Conservation (phyloP, 2,113 vertebrate species). For the Xiphophorus hellerii region DNA sequence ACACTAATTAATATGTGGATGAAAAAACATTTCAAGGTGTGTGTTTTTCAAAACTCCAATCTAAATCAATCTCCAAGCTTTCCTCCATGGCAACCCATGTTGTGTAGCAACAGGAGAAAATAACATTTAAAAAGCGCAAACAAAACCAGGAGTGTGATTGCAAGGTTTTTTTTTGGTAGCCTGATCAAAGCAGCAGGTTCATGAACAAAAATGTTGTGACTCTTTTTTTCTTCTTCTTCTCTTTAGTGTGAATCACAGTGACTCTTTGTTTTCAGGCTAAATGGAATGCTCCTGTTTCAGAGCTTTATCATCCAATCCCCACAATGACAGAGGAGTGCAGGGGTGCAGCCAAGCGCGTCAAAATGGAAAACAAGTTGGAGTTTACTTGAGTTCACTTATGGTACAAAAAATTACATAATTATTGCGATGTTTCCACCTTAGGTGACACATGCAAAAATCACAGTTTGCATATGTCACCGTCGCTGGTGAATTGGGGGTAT, state of each 20-base stretch:
- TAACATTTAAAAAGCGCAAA: not conserved
- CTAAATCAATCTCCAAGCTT: not conserved
- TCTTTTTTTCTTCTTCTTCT: not conserved
- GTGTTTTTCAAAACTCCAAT: not conserved
- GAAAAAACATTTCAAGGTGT: no score
- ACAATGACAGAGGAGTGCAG: slow-evolving; percentile 15
- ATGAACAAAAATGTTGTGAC: not conserved
- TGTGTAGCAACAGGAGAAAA: not conserved
- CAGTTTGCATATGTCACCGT: not conserved
- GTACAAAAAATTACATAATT: slow-evolving; percentile 4
- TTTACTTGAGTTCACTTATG: slow-evolving; percentile 14
- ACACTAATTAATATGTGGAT: no score
- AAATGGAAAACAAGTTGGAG: not conserved
- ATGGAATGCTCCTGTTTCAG: slow-evolving; percentile 13
- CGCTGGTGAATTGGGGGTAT: not conserved
- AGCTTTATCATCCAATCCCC: not conserved
- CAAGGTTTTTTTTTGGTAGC: not conserved
- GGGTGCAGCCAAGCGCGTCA: slow-evolving; percentile 5
- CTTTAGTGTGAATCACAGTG: slow-evolving; percentile 8
- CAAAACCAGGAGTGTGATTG: not conserved
- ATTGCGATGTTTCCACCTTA: not conserved
- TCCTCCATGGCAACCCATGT: not conserved
- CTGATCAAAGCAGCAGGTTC: not conserved
- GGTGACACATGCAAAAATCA: not conserved
- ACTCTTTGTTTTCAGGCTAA: slow-evolving; percentile 23